These are phyloP conservation scores for Salarias fasciatus DNA, from an alignment of 2,797 vertebrate genomes.

Conservation along the genomic window DNA sequence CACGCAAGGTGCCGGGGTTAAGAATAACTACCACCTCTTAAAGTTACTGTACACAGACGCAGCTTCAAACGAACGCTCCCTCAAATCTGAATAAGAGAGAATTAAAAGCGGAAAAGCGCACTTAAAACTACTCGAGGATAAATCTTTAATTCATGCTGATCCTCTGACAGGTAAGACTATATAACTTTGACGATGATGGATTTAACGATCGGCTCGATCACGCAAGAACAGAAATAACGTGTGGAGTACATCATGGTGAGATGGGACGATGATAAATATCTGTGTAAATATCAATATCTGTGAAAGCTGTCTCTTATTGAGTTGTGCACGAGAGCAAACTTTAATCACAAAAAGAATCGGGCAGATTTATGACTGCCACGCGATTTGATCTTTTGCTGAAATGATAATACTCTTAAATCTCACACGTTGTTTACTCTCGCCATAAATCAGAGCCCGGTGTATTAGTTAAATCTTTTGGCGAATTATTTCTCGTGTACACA, in stretches of 20 bases:
- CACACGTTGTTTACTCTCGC: slow-evolving; percentile 38
- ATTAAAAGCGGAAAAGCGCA: too few relatives aligned
- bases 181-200: neutral
- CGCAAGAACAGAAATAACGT: slow-evolving; percentile 1
- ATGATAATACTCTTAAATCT: slow-evolving; percentile 23
- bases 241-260: neutral
- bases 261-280: slow-evolving; percentile 18
- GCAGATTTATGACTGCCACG: slow-evolving; percentile 42
- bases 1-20: slow-evolving; percentile 16
- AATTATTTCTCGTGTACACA: slow-evolving; percentile 10
- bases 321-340: neutral
- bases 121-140: too few relatives aligned
- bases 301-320: too few relatives aligned
- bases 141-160: neutral
- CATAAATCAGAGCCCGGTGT: slow-evolving; percentile 12
- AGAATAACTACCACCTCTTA: slow-evolving; percentile 2
- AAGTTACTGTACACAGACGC: too few relatives aligned
- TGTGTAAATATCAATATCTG: slow-evolving; percentile 18
- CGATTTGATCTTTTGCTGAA: slow-evolving; percentile 34
- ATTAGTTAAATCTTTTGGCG: slow-evolving; percentile 19
- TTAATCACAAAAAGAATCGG: slow-evolving; percentile 10
- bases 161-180: slow-evolving; percentile 10
- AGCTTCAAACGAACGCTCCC: too few relatives aligned
- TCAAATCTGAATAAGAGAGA: too few relatives aligned
- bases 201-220: neutral